These are phyloP conservation scores for Jacana jacana DNA, from an alignment of 2,113 vertebrate genomes.

Conservation along the genomic window DNA sequence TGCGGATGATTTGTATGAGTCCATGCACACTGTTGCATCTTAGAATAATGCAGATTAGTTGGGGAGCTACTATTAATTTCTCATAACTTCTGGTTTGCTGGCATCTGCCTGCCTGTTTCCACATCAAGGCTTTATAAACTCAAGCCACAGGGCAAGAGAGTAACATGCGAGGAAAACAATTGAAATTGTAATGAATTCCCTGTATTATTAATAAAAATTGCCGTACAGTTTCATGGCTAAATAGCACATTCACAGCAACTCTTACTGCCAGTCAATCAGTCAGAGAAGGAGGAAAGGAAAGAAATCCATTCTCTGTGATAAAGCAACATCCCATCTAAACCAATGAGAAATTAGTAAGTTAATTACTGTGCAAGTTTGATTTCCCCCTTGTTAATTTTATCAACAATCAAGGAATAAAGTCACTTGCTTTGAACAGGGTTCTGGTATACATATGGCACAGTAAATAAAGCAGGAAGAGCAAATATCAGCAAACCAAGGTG, in stretches of 20 bases:
- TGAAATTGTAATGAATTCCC: background rate
- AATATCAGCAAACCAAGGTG: background rate
- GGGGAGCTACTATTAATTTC: background rate
- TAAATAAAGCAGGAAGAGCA: background rate
- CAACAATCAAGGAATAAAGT: background rate
- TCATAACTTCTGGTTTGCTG: background rate
- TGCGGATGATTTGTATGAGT: background rate
- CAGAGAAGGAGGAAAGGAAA: background rate
- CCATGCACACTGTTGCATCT: background rate
- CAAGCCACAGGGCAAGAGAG: background rate
- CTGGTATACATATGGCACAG: background rate
- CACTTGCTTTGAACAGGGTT: background rate
- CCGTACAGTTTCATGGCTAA: background rate
- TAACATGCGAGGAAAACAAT: background rate
- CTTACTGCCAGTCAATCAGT: background rate
- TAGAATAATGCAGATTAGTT: background rate
- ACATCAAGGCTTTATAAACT: background rate
- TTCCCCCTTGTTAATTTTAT: background rate
- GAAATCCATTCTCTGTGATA: background rate
- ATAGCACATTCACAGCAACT: background rate
- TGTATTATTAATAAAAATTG: background rate
- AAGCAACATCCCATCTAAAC: background rate
- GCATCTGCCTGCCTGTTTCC: background rate
- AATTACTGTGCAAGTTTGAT: constrained; percentile 8
- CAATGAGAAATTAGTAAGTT: background rate